Conservation (phyloP, 2,888 invertebrate species). For the Nomada hirtipes region DNA sequence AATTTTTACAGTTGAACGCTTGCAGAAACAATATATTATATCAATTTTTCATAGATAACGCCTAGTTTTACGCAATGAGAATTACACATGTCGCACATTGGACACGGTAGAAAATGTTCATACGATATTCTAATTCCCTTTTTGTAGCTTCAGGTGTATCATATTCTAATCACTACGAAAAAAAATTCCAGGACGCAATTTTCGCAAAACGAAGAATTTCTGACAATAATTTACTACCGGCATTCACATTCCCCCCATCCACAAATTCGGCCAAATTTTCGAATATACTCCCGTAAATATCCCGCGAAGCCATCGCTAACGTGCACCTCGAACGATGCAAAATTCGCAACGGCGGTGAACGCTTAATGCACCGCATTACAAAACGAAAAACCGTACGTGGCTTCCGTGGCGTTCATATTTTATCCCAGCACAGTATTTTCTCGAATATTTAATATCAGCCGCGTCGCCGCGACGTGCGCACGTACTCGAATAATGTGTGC, state of each 20-base stretch:
- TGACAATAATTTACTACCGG: no score
- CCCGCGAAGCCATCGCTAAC: background rate
- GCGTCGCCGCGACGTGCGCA: constrained; percentile 34
- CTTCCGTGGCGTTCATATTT: constrained; percentile 56
- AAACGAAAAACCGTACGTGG: constrained; percentile 6
- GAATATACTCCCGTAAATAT: background rate
- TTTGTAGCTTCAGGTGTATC: no score
- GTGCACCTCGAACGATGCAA: background rate
- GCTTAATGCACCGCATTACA: background rate
- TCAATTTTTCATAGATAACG: background rate
- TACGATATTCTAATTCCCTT: no score
- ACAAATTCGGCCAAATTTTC: background rate
- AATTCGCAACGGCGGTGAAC: constrained; percentile 1
- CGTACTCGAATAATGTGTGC: constrained; percentile 55
- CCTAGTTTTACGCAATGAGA: background rate
- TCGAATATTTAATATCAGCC: constrained; percentile 72
- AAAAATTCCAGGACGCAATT: background rate
- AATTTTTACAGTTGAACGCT: background rate
- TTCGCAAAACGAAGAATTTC: background rate
- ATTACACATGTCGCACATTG: background rate
- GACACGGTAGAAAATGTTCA: no score
- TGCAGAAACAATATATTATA: background rate
- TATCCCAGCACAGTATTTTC: constrained; percentile 44
- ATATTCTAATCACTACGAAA: no score
- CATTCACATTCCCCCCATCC: background rate